Percentiles rank a stretch among this genome's conserved stretches.
phyloP scores from a whole-genome alignment of 2,888 invertebrate genomes.

The Drosophila sordidula region DNA sequence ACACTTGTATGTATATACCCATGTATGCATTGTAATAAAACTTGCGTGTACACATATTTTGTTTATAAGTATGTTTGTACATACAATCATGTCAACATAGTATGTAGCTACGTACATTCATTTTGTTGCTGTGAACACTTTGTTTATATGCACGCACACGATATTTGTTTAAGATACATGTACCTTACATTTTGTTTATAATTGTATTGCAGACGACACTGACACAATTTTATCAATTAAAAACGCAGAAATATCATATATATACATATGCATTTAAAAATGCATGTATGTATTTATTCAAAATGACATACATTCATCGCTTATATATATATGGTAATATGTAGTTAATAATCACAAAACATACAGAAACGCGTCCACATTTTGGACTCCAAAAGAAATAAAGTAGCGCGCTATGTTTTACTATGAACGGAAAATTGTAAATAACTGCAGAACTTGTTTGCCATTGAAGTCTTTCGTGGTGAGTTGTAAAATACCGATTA shows the following conservation, averaged over 20 bases:
- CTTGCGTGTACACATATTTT: conserved; percentile 21
- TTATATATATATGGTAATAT: conserved; percentile 2
- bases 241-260: conserved; percentile 17
- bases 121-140: conserved; percentile 11
- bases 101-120: conserved; percentile 13
- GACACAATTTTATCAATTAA: conserved; percentile 39
- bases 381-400: conserved; percentile 29
- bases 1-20: background rate
- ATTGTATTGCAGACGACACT: conserved; percentile 35
- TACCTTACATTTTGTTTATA: conserved; percentile 51
- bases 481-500: conserved; percentile 45
- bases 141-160: conserved; percentile 20
- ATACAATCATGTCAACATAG: background rate
- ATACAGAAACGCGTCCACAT: conserved; percentile 35
- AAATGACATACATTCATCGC: conserved; percentile 19
- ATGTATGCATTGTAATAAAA: conserved; percentile 2
- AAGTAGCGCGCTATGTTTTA: conserved; percentile 48
- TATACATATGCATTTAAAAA: conserved; percentile 7
- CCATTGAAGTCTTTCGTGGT: conserved; percentile 69
- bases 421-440: conserved; percentile 71
- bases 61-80: conserved; percentile 24
- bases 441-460: conserved; percentile 79
- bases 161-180: conserved; percentile 27
- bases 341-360: conserved; percentile 34
- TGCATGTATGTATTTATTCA: conserved; percentile 23